Evolutionary conservation across 2,113 vertebrate species (phyloP).

Genomic region (Eublepharis macularius): DNA sequence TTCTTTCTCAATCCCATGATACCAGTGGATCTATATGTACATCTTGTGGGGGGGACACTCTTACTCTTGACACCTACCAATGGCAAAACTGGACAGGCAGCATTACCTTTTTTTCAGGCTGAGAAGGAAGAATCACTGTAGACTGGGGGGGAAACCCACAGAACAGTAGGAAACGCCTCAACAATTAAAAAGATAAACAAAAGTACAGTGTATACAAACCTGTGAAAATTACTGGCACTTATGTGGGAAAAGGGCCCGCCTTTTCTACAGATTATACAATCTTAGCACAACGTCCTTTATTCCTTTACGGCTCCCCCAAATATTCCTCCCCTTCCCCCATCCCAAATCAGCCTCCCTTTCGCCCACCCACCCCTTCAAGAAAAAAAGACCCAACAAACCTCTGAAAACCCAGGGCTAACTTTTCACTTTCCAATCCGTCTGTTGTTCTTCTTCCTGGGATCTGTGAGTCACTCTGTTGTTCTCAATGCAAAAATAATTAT

Average conservation of each 20-base stretch:
- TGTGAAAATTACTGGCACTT: not conserved
- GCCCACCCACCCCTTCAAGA: not conserved
- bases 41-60: not conserved
- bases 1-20: not conserved
- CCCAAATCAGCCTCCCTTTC: not conserved
- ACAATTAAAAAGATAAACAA: not conserved
- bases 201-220: not conserved
- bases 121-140: not conserved
- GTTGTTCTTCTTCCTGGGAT: not conserved
- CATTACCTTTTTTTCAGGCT: not conserved
- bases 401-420: not conserved
- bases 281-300: not conserved
- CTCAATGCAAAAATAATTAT: not conserved
- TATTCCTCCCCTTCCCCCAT: too few relatives aligned
- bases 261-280: not conserved
- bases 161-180: not conserved
- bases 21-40: too few relatives aligned
- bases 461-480: not conserved
- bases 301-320: not conserved
- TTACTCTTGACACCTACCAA: not conserved
- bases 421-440: not conserved
- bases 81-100: not conserved
- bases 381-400: not conserved
- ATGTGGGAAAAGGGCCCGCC: constrained; percentile 23
- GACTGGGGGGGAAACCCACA: not conserved